Evolutionary conservation across 2,113 vertebrate species (phyloP), one percentile per base, ranked within the genome.

Genomic region (Toxotes chatareus): DNA sequence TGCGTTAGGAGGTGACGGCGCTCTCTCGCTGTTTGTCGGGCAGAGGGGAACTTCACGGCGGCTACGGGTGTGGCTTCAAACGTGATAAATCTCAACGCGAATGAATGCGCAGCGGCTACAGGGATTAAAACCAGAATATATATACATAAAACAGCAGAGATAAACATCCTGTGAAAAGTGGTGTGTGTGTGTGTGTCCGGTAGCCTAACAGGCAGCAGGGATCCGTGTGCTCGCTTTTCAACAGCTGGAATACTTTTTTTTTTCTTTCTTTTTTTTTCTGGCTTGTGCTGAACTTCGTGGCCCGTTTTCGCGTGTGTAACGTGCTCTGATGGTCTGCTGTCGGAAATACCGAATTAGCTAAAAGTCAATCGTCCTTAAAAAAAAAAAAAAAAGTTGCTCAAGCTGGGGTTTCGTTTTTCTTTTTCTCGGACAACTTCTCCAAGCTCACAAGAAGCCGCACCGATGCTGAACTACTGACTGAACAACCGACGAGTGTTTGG

Each of bases 41-140:
- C 73, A 44, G 78, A 83, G 84, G 85, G 89, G 86, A 93, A 94
- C 92, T 94, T 93, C 85, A 86, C 85, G 76, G 89, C 78, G 73
- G 82, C 72, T 77, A 38, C 94, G 95, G 95, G 95, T 94, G 95
- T 95, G 95, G 95, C 93, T 93, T 88, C 83, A 73, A 90, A 87
- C 72, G 89, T 87, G 86, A 90, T 80, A 92, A 93, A 95, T 93
- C 92, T 91, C 79, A 72, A 82, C 83, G 76, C 68, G 46, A 68
- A 84, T 83, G 78, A 88, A 90, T 88, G 87, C 72, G 66, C 13
- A 69, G 49, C 73, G 77, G 75, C 68, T 57, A 7, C 21, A 46
- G 38, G 74, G 47, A 70, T 56, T 84, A 38, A 79, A 83, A 7
- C 21, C 27, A 27, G 27, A 27, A 27, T 27, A 27, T 27, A 27